Evolutionary conservation across 2,797 vertebrate species (phyloP).

Genomic region (Sebastes miniatus): DNA sequence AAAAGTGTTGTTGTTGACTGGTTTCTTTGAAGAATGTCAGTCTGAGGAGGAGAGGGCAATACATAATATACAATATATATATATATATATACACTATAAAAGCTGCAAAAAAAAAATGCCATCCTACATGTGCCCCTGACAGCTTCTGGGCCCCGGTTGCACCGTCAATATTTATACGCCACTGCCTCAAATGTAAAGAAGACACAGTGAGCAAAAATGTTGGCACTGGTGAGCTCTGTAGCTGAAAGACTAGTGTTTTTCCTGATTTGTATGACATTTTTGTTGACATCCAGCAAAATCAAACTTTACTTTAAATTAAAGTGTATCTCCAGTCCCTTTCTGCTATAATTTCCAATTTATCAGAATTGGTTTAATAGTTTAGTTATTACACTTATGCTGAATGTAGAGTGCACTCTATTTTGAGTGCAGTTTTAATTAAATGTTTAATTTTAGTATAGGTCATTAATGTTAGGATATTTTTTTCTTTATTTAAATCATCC

Average conservation of each 20-base stretch:
- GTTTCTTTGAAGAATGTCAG: too few species aligned
- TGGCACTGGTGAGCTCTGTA: not conserved
- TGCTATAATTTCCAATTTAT: slow-evolving; percentile 8
- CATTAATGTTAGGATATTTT: slow-evolving; percentile 58
- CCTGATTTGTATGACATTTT: not conserved
- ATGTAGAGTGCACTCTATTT: slow-evolving; percentile 63
- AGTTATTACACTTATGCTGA: slow-evolving; percentile 11
- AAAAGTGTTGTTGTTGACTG: too few species aligned
- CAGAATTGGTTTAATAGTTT: slow-evolving; percentile 1
- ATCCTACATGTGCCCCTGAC: too few species aligned
- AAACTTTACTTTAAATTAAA: slow-evolving; percentile 8
- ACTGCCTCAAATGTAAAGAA: not conserved
- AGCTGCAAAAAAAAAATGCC: too few species aligned
- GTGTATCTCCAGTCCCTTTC: slow-evolving; percentile 1
- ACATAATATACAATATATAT: too few species aligned
- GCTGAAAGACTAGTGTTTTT: not conserved
- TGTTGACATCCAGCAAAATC: not conserved
- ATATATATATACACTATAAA: too few species aligned
- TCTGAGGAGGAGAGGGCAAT: too few species aligned
- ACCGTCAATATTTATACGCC: too few species aligned
- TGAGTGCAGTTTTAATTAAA: slow-evolving; percentile 73
- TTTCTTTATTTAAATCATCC: slow-evolving; percentile 1
- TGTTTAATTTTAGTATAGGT: slow-evolving; percentile 65
- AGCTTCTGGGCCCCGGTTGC: too few species aligned
- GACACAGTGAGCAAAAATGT: not conserved